A percentile compares a stretch with the other conserved stretches of the same genome.
phyloP scores from a whole-genome alignment of 2,888 invertebrate genomes.

The Homarus gammarus region DNA sequence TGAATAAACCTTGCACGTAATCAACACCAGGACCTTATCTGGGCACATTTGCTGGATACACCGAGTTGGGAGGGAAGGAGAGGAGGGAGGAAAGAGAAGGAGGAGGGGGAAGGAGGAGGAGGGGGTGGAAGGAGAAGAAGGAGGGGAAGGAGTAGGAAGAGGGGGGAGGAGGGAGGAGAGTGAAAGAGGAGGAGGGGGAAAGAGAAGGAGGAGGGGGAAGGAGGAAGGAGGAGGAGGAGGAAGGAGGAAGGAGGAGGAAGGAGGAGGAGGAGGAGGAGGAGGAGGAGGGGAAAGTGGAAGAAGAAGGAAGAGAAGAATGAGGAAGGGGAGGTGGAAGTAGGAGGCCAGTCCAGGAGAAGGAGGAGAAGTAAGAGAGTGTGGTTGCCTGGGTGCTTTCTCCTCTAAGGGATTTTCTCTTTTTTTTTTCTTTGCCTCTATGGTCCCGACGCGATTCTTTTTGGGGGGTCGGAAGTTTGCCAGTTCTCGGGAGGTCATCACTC shows the following conservation, averaged over 20 bases:
- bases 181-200: no score
- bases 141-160: background rate
- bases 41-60: conserved; percentile 25
- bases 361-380: background rate
- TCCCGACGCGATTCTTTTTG: background rate
- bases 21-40: conserved; percentile 53
- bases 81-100: background rate
- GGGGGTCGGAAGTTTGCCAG: background rate
- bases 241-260: background rate
- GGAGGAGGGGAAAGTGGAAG: conserved; percentile 1
- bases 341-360: background rate
- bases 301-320: background rate
- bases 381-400: no score
- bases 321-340: background rate
- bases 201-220: background rate
- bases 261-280: conserved; percentile 29
- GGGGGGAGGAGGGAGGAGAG: no score
- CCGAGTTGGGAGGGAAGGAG: background rate
- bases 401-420: background rate
- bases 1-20: conserved; percentile 60
- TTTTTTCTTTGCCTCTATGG: background rate
- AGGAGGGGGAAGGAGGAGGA: conserved; percentile 17
- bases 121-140: conserved; percentile 21
- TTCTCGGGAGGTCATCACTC: background rate
- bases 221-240: background rate